Conservation (phyloP, 2,888 invertebrate species). For the Mycogona germanica region DNA sequence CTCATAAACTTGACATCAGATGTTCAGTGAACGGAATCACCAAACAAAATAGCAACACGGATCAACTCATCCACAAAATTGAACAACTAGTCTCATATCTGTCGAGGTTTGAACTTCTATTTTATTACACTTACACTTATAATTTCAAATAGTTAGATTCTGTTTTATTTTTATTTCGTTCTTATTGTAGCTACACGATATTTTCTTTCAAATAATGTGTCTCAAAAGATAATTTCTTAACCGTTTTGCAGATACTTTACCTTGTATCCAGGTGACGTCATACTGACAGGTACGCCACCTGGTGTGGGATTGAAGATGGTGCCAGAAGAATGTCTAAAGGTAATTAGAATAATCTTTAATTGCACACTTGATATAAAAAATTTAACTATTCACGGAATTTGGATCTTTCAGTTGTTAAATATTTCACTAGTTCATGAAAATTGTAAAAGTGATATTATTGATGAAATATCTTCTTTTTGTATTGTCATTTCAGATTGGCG, state of each 20-base stretch:
- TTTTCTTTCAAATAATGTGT: no score
- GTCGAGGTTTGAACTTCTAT: slow-evolving; percentile 48
- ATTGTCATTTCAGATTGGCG: neutral
- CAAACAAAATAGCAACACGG: slow-evolving; percentile 68
- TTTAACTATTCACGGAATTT: neutral
- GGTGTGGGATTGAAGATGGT: slow-evolving; percentile 55
- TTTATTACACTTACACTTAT: no score
- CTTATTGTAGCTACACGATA: no score
- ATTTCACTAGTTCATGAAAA: neutral
- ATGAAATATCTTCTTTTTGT: neutral
- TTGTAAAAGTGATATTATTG: no score
- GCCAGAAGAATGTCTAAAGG: slow-evolving; percentile 64
- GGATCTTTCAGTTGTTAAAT: neutral
- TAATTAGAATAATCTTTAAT: slow-evolving; percentile 21
- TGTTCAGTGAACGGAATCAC: slow-evolving; percentile 61
- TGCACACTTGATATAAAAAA: neutral
- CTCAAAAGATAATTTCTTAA: no score
- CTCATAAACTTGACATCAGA: slow-evolving; percentile 53
- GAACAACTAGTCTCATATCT: slow-evolving; percentile 62
- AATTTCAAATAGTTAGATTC: no score
- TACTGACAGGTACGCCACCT: slow-evolving; percentile 74
- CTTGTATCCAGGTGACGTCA: slow-evolving; percentile 69
- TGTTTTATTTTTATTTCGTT: no score
- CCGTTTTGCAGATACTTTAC: slow-evolving; percentile 29
- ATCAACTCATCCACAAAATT: slow-evolving; percentile 64